Percentiles rank a stretch among this genome's conserved stretches.
phyloP scores from a whole-genome alignment of 2,888 invertebrate species.

The Scelioninae gen. 2 region DNA sequence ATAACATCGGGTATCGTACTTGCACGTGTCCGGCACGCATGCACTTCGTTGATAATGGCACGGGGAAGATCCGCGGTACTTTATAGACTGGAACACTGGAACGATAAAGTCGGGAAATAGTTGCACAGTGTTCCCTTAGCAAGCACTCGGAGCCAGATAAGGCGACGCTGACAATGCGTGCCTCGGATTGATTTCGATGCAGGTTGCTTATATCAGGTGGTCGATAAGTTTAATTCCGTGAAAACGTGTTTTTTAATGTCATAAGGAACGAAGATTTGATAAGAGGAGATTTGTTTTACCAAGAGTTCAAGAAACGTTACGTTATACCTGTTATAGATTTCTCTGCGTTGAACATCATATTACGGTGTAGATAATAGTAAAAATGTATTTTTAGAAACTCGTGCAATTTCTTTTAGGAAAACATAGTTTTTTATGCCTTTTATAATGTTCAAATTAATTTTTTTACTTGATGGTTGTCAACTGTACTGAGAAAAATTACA shows the following conservation, averaged over 20 bases:
- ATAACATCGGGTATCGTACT: conserved; percentile 52
- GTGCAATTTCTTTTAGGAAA: too few relatives aligned
- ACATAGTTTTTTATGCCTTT: too few relatives aligned
- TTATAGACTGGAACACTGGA: conserved; percentile 54
- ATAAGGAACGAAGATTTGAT: conserved; percentile 32
- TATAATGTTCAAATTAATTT: too few relatives aligned
- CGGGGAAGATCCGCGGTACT: conserved; percentile 50
- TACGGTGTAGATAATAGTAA: too few relatives aligned
- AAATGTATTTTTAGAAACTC: too few relatives aligned
- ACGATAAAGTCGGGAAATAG: conserved; percentile 57
- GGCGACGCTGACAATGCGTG: conserved; percentile 48
- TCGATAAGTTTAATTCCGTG: conserved; percentile 45
- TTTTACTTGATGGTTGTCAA: too few relatives aligned
- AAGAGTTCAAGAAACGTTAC: conserved; percentile 5
- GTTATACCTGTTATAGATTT: too few relatives aligned
- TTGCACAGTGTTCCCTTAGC: conserved; percentile 42
- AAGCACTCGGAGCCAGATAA: conserved; percentile 48
- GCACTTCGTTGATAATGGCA: conserved; percentile 58
- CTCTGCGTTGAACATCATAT: too few relatives aligned
- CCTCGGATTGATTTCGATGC: conserved; percentile 58
- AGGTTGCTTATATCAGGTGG: conserved; percentile 56
- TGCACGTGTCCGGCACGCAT: conserved; percentile 59
- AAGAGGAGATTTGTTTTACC: conserved; percentile 27
- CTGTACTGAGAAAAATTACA: too few relatives aligned
- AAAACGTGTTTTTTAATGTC: conserved; percentile 46